Evolutionary conservation across 2,888 invertebrate genomes (phyloP).

Genomic region (Isotomurus palustris): DNA sequence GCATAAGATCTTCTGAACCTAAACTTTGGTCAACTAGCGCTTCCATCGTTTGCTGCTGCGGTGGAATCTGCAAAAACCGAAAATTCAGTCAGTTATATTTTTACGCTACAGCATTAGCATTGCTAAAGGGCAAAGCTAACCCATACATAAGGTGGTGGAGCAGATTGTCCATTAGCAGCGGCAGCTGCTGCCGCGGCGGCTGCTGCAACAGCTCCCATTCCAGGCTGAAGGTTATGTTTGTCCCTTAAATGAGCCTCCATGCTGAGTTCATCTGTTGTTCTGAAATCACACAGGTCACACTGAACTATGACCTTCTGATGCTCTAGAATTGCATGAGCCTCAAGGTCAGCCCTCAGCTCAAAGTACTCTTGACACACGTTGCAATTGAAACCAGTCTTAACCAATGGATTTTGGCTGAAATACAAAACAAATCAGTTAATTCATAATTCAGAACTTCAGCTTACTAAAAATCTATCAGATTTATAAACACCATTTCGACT

Average conservation of each 20-base stretch:
- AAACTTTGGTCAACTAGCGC: too few species aligned
- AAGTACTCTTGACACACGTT: slow-evolving; percentile 47
- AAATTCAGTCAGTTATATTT: too few species aligned
- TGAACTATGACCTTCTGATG: slow-evolving; percentile 48
- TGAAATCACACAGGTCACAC: slow-evolving; percentile 48
- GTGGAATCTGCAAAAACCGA: too few species aligned
- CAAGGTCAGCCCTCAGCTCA: slow-evolving; percentile 46
- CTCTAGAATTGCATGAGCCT: slow-evolving; percentile 47
- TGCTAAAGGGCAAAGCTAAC: too few species aligned
- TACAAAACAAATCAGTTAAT: too few species aligned
- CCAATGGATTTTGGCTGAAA: slow-evolving; percentile 45
- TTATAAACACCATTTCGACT: too few species aligned
- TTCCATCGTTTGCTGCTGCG: too few species aligned
- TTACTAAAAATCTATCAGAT: too few species aligned
- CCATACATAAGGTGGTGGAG: slow-evolving; percentile 23
- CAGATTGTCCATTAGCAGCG: slow-evolving; percentile 29
- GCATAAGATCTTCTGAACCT: too few species aligned
- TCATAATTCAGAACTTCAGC: too few species aligned
- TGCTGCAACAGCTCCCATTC: slow-evolving; percentile 45
- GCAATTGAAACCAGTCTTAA: slow-evolving; percentile 47
- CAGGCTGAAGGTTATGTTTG: slow-evolving; percentile 46
- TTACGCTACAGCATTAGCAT: too few species aligned
- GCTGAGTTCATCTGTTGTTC: slow-evolving; percentile 47
- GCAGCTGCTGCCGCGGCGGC: slow-evolving; percentile 44
- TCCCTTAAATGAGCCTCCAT: slow-evolving; percentile 48